Base-by-base conservation (phyloP, 2,888 invertebrate genomes). In the Chromoteleia sp. region DNA sequence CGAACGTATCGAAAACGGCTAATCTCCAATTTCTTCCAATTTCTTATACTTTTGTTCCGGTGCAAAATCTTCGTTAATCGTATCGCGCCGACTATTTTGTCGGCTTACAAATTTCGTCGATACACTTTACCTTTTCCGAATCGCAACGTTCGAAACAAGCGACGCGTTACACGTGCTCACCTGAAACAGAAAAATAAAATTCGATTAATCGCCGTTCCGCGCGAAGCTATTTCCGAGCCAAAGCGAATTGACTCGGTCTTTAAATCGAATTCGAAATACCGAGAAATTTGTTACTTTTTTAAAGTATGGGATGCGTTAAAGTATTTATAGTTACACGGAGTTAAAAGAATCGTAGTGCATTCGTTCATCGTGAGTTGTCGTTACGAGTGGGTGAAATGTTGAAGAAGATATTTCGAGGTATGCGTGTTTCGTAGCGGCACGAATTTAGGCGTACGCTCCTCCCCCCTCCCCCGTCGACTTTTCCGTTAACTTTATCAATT, bases 381-480 rank as follows among this genome's bases (percentile, higher is more conserved):
- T 81, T 65, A 71, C 63, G 74, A 70, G 73, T 65, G 71, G 81
- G 48, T 74, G 74, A 78, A 79, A 74, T 50, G 74, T 41, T 39
- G 36, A 65, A 56, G 71, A 56, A 78, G 76, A 67, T 81, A 63
- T 76, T 71, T 76, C 76, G 79, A 78, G 78, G 50, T 67, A 36
- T 59, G 50, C 41, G 12, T 21, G 36, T 21, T 36, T 65, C 39
- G 33, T 33, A 10, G 48, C 58, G 8, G 48, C 70, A 48, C 39
- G 39, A 29, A 48, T 39, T 48, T 29, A 25, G 21, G 48, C 8
- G 17, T 15, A 29, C 29, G 43, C 7, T 30, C n/a, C n/a, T n/a
- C n/a, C n/a, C n/a, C n/a, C n/a, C n/a, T n/a, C n/a, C n/a, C n/a
- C n/a, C n/a, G n/a, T n/a, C 15, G 14, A 5, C n/a, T 63, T 63